A percentile compares a stretch with the other conserved stretches of the same genome.
phyloP scores from a whole-genome alignment of 2,113 vertebrate species.

The Eulemur rufifrons region DNA sequence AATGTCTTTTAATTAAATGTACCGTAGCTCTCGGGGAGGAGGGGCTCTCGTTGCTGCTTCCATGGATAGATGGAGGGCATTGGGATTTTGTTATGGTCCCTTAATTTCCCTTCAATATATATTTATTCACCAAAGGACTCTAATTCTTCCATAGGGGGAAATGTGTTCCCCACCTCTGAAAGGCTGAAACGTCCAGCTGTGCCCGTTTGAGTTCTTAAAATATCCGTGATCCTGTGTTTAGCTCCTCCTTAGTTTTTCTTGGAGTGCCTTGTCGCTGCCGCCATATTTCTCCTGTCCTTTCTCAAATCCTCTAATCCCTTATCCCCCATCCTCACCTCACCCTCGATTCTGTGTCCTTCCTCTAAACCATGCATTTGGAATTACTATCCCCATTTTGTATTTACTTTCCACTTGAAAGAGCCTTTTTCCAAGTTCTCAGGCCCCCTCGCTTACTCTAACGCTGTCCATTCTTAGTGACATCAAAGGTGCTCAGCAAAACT shows the following conservation, averaged over 20 bases:
- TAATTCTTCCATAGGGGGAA: neutral
- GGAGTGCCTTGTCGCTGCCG: neutral
- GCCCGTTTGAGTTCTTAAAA: neutral
- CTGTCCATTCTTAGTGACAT: accelerated
- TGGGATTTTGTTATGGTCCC: neutral
- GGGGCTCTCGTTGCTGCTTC: neutral
- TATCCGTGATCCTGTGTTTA: neutral
- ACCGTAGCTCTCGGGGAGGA: accelerated
- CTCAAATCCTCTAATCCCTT: neutral
- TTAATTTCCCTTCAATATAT: neutral
- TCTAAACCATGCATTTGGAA: neutral
- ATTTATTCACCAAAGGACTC: neutral
- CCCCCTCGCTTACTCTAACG: neutral
- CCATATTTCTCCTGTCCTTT: neutral
- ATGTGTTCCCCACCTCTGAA: neutral
- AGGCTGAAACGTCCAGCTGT: neutral
- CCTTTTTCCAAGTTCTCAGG: too few species aligned
- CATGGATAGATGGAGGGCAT: too few species aligned
- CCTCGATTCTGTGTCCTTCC: neutral
- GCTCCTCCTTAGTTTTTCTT: neutral
- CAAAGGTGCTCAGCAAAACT: neutral
- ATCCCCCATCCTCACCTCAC: neutral
- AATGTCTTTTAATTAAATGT: neutral
- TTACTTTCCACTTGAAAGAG: neutral
- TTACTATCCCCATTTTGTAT: neutral